A percentile compares a stretch with the other conserved stretches of the same genome.
phyloP scores from a whole-genome alignment of 2,797 vertebrate genomes.

The Rhinatrema bivittatum region DNA sequence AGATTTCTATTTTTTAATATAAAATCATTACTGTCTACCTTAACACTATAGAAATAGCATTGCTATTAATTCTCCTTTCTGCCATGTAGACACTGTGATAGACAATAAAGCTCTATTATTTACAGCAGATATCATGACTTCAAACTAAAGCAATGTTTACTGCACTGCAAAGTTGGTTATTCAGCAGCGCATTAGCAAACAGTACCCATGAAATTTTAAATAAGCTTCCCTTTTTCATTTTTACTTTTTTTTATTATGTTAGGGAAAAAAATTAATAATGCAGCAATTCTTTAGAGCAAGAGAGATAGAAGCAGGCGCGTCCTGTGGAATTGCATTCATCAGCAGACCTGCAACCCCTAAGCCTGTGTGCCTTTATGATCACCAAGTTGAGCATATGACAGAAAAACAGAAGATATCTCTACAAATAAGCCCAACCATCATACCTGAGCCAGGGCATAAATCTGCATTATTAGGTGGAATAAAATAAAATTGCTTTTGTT shows the following conservation, averaged over 20 bases:
- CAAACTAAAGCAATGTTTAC: too few species aligned
- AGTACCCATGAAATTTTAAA: constrained; percentile 14
- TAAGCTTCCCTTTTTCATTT: constrained; percentile 8
- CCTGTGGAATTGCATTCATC: constrained; percentile 4
- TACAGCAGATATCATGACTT: too few species aligned
- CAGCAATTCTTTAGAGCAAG: background rate
- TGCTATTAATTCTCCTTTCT: too few species aligned
- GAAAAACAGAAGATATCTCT: background rate
- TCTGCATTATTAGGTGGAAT: background rate
- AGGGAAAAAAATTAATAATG: background rate
- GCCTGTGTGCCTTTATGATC: constrained; percentile 13
- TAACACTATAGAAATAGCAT: too few species aligned
- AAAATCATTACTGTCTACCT: too few species aligned
- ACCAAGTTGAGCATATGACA: constrained; percentile 7
- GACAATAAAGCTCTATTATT: too few species aligned
- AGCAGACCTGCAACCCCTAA: constrained; percentile 6
- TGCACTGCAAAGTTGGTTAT: background rate
- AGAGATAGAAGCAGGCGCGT: constrained; percentile 8
- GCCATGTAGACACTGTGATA: too few species aligned
- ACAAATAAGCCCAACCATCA: constrained; percentile 6
- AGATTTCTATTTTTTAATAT: too few species aligned
- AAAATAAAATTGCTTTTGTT: background rate
- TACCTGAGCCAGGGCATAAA: background rate
- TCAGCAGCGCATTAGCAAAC: constrained; percentile 7
- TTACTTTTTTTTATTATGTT: constrained; percentile 1